Evolutionary conservation across 2,797 vertebrate genomes (phyloP).

Genomic region (Garrulus glandarius): DNA sequence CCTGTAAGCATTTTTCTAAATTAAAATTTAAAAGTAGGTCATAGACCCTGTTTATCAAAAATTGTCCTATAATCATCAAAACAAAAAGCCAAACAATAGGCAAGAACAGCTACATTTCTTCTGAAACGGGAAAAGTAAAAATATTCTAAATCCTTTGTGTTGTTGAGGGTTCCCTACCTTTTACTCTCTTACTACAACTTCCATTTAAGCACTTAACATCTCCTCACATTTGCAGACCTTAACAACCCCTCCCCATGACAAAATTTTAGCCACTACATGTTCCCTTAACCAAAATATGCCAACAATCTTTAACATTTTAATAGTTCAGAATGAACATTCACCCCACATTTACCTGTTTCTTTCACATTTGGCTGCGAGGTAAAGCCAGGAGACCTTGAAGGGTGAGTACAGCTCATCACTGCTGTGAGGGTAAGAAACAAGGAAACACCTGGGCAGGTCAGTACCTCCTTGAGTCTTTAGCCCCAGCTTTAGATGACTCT

Average conservation of each 20-base stretch:
- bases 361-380: neutral
- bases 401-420: neutral
- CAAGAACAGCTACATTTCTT: neutral
- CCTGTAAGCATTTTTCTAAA: neutral
- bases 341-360: neutral
- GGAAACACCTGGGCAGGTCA: neutral
- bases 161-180: neutral
- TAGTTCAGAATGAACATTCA: neutral
- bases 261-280: rapidly evolving
- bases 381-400: neutral
- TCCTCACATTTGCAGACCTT: neutral
- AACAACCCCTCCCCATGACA: neutral
- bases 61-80: neutral
- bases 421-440: neutral
- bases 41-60: neutral
- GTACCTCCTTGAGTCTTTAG: neutral
- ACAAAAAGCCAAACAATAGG: neutral
- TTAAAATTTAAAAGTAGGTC: neutral
- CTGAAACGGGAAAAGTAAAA: neutral
- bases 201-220: rapidly evolving
- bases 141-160: neutral
- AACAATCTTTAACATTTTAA: neutral
- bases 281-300: neutral
- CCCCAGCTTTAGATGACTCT: neutral
- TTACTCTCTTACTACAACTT: neutral